Evolutionary conservation across 2,113 vertebrate species (phyloP).

Genomic region (Urocolius indicus): DNA sequence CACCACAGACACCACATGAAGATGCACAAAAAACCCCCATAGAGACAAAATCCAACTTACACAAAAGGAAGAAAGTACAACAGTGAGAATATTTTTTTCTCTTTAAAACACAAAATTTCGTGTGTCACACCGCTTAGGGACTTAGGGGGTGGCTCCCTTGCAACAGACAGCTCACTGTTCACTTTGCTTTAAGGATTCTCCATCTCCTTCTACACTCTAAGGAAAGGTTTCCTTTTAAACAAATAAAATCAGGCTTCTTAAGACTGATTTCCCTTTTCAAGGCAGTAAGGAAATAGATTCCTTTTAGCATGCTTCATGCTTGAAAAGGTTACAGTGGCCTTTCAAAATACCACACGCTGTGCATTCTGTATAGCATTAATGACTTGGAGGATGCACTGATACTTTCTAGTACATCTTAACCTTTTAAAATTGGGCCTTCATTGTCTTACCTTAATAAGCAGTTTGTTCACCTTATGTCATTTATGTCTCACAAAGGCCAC

Average conservation of each 20-base stretch:
- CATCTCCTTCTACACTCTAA: slow-evolving; percentile 42
- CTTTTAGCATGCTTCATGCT: slow-evolving; percentile 77
- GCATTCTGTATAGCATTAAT: slow-evolving; percentile 76
- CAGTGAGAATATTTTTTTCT: slow-evolving; percentile 18
- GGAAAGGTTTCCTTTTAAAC: slow-evolving; percentile 68
- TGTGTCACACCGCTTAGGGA: not conserved
- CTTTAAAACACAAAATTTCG: not conserved
- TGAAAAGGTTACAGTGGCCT: slow-evolving; percentile 87
- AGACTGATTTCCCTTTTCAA: slow-evolving; percentile 73
- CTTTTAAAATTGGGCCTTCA: slow-evolving; percentile 80
- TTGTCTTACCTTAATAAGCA: slow-evolving; percentile 85
- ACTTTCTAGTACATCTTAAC: slow-evolving; percentile 82
- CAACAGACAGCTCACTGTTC: slow-evolving; percentile 61
- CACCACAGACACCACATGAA: fast-evolving
- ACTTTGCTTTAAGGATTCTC: slow-evolving; percentile 38
- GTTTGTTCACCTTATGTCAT: slow-evolving; percentile 82
- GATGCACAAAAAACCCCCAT: not conserved
- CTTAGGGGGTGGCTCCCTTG: slow-evolving; percentile 17
- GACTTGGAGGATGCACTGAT: slow-evolving; percentile 76
- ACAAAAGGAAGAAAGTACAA: not conserved
- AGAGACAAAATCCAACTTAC: not conserved
- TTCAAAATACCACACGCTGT: slow-evolving; percentile 82
- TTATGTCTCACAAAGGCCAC: slow-evolving; percentile 76
- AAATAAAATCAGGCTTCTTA: slow-evolving; percentile 74
- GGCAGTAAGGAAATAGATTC: slow-evolving; percentile 74